A percentile compares a stretch with the other conserved stretches of the same genome.
phyloP scores from a whole-genome alignment of 2,888 invertebrate genomes.

The Papilio protenor region DNA sequence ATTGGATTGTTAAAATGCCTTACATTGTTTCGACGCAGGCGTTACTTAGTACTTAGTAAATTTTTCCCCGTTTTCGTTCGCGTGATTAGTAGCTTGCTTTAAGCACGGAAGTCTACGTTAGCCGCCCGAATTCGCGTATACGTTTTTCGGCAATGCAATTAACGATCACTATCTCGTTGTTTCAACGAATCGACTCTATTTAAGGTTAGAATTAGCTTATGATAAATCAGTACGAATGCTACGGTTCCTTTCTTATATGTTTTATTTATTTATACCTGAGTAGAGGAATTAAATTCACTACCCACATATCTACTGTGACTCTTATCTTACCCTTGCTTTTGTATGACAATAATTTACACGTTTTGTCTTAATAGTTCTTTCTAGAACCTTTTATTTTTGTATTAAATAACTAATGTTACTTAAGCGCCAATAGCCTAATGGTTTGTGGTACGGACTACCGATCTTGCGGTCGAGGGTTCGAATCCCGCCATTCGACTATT shows the following conservation, averaged over 20 bases:
- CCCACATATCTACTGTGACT: too few relatives aligned
- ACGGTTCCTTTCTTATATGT: background rate
- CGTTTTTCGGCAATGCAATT: conserved; percentile 76
- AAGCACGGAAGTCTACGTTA: conserved; percentile 76
- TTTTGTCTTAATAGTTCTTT: too few relatives aligned
- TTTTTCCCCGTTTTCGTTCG: conserved; percentile 53
- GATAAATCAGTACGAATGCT: conserved; percentile 25
- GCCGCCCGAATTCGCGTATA: conserved; percentile 77
- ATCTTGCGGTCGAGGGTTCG: too few relatives aligned
- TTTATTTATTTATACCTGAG: background rate
- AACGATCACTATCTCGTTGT: conserved; percentile 70
- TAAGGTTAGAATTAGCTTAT: conserved; percentile 21
- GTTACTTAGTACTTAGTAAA: conserved; percentile 54
- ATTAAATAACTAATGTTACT: too few relatives aligned
- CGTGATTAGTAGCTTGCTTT: conserved; percentile 68
- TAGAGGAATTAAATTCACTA: too few relatives aligned
- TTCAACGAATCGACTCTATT: conserved; percentile 27
- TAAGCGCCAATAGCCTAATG: too few relatives aligned
- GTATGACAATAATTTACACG: too few relatives aligned
- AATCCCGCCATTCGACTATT: too few relatives aligned
- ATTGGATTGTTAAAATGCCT: conserved; percentile 22
- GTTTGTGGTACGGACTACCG: too few relatives aligned
- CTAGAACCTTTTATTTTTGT: too few relatives aligned
- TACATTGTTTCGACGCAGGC: conserved; percentile 44
- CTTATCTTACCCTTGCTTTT: too few relatives aligned